phyloP scores from a whole-genome alignment of 2,113 vertebrate genomes.

The Neodontobutis hainanensis region DNA sequence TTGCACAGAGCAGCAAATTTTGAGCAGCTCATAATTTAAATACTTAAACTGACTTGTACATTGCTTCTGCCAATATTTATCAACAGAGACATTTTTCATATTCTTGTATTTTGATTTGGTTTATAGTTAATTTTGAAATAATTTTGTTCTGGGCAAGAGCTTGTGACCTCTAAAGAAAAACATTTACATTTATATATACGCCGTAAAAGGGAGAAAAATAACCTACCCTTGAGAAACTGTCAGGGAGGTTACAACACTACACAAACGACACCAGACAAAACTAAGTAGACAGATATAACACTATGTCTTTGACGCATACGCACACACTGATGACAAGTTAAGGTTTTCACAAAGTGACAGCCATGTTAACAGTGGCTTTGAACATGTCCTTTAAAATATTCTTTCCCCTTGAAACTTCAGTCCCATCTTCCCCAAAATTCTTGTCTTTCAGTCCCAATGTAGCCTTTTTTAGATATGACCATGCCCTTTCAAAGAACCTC shows the following conservation, averaged over 20 bases:
- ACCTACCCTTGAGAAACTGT: conserved; percentile 16
- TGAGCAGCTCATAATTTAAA: neutral
- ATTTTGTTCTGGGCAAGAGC: neutral
- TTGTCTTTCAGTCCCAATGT: conserved; percentile 15
- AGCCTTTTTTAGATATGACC: conserved; percentile 16
- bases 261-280: neutral
- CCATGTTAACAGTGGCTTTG: conserved; percentile 6
- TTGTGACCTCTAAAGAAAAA: conserved; percentile 1
- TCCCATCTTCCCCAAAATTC: conserved; percentile 26
- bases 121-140: neutral
- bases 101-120: neutral
- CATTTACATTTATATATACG: neutral
- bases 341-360: conserved; percentile 6
- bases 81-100: conserved; percentile 4
- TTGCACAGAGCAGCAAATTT: conserved; percentile 4
- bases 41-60: neutral
- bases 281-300: neutral
- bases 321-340: conserved; percentile 1
- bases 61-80: conserved; percentile 5
- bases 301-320: neutral
- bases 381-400: conserved; percentile 15
- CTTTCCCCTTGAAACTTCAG: conserved; percentile 27
- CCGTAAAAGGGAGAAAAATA: conserved; percentile 8
- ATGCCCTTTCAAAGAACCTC: conserved; percentile 18
- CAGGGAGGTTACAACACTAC: neutral